A percentile compares a stretch with the other conserved stretches of the same genome.
phyloP scores from a whole-genome alignment of 1,140 invertebrate genomes.

The Listronotus bonariensis region DNA sequence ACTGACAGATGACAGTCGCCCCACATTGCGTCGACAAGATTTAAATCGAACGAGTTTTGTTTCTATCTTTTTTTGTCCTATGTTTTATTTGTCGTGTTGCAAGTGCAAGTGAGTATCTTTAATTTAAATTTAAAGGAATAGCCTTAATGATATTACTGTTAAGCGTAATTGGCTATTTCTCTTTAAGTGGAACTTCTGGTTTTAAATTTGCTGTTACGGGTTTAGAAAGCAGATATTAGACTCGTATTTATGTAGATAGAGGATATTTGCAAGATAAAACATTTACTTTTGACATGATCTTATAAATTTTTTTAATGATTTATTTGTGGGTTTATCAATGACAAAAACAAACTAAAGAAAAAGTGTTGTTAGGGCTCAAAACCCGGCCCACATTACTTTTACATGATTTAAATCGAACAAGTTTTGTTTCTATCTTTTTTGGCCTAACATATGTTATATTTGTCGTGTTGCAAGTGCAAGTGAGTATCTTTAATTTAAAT shows the following conservation, averaged over 20 bases:
- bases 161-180: conserved; percentile 18
- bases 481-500: too few relatives aligned
- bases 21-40: conserved; percentile 47
- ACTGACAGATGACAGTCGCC: conserved; percentile 52
- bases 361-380: too few relatives aligned
- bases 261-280: too few relatives aligned
- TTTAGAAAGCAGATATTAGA: too few relatives aligned
- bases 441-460: conserved; percentile 19
- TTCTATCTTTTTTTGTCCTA: conserved; percentile 24
- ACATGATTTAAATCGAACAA: too few relatives aligned
- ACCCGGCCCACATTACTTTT: too few relatives aligned
- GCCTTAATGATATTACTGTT: conserved; percentile 31
- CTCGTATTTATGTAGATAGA: too few relatives aligned
- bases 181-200: conserved; percentile 31
- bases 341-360: too few relatives aligned
- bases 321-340: too few relatives aligned
- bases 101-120: conserved; percentile 25
- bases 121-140: conserved; percentile 35
- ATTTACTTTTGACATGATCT: too few relatives aligned
- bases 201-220: neutral
- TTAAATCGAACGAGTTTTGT: conserved; percentile 36
- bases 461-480: conserved; percentile 19
- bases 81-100: conserved; percentile 24
- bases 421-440: too few relatives aligned
- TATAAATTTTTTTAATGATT: too few relatives aligned